phyloP scores from a whole-genome alignment of 1,140 invertebrate genomes.

The Lepidurus arcticus region DNA sequence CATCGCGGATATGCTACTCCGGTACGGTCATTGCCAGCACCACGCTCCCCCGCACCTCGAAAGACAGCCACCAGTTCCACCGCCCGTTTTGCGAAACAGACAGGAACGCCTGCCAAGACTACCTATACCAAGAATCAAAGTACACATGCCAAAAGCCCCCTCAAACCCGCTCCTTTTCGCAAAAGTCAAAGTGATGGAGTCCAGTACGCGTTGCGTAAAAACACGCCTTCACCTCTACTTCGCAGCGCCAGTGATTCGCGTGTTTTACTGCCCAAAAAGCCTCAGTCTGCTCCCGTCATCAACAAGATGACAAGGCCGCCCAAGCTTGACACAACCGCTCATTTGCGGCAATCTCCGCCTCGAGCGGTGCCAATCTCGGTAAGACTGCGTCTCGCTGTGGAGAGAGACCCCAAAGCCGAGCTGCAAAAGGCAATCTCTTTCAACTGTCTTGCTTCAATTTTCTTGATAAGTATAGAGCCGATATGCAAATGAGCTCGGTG shows the following conservation, averaged over 20 bases:
- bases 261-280: neutral
- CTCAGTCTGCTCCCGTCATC: neutral
- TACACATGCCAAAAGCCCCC: neutral
- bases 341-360: neutral
- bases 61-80: neutral
- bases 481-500: neutral
- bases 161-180: neutral
- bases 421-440: neutral
- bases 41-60: neutral
- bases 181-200: constrained; percentile 26
- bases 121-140: neutral
- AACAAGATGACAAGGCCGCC: neutral
- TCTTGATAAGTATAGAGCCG: neutral
- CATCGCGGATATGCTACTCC: neutral
- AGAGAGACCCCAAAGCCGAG: neutral
- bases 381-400: neutral
- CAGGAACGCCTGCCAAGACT: neutral
- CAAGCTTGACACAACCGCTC: neutral
- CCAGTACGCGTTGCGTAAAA: neutral
- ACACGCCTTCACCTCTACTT: neutral
- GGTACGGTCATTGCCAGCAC: neutral
- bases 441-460: neutral
- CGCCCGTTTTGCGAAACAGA: neutral
- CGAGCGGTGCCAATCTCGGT: neutral
- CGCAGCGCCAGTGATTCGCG: constrained; percentile 21